Percentiles rank a stretch among this genome's conserved stretches.
These are phyloP conservation scores for Tinea pellionella DNA, from an alignment of 2,888 invertebrate genomes.

Conservation along the genomic window DNA sequence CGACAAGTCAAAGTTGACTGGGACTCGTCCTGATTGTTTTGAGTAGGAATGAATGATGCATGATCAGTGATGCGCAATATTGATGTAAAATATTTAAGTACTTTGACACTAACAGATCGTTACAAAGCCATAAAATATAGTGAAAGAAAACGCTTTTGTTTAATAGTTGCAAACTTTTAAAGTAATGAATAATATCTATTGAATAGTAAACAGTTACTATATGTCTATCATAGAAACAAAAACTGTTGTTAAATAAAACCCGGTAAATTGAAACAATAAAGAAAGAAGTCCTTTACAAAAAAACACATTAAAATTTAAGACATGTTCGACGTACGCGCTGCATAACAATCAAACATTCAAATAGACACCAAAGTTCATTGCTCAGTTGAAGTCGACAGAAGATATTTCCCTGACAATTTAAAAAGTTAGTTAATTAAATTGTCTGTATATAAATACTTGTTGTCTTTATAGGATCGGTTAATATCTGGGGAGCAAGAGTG, in stretches of 20 bases:
- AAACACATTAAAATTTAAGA: background rate
- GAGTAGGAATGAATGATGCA: no score
- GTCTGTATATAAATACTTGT: background rate
- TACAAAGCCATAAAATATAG: no score
- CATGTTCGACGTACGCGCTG: constrained; percentile 16
- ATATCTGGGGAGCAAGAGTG: constrained; percentile 36
- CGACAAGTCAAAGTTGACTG: no score
- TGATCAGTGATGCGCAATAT: no score
- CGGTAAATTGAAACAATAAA: background rate
- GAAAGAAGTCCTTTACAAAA: background rate
- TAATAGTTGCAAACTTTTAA: no score
- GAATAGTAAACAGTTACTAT: background rate
- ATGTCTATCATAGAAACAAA: background rate
- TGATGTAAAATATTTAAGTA: no score
- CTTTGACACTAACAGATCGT: no score
- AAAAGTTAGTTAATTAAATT: constrained; percentile 25
- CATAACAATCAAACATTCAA: constrained; percentile 45
- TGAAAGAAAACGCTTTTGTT: no score
- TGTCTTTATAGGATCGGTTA: background rate
- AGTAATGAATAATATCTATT: no score
- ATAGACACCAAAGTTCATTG: constrained; percentile 60
- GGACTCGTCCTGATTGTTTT: no score
- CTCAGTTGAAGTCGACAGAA: constrained; percentile 27
- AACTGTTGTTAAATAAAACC: background rate
- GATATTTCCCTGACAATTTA: constrained; percentile 33